Evolutionary conservation across 2,113 vertebrate species (phyloP).

Genomic region (Platysteira castanea): DNA sequence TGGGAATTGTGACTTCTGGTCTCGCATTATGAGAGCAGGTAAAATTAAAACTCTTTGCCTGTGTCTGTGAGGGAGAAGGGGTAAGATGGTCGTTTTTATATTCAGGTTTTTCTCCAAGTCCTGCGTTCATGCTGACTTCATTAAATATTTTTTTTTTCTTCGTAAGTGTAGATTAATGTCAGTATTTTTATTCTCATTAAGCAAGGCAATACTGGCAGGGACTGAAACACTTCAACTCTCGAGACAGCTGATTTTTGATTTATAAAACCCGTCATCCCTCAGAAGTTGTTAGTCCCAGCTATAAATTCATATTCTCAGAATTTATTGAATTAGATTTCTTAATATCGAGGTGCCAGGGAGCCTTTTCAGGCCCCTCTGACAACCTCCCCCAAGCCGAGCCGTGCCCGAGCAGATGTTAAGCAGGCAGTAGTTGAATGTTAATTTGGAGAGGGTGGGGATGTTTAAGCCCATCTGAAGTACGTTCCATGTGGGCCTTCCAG

Average conservation of each 20-base stretch:
- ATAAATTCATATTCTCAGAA: not conserved
- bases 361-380: constrained; percentile 33
- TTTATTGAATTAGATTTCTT: constrained; percentile 12
- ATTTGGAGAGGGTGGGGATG: constrained; percentile 86
- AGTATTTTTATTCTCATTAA: not conserved
- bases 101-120: not conserved
- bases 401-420: constrained; percentile 92
- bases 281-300: not conserved
- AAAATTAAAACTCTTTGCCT: not conserved
- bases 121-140: not conserved
- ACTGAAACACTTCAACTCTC: not conserved
- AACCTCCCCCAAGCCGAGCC: constrained; percentile 61
- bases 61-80: not conserved
- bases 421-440: constrained; percentile 95
- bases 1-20: not conserved
- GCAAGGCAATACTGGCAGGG: not conserved
- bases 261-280: not conserved
- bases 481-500: constrained; percentile 81
- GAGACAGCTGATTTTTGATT: not conserved
- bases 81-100: too few species aligned
- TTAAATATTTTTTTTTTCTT: not conserved
- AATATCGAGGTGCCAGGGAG: constrained; percentile 22
- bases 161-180: not conserved
- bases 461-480: constrained; percentile 89
- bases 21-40: not conserved